Evolutionary conservation across 2,888 invertebrate species (phyloP).

Genomic region (Calliscelio sp.): DNA sequence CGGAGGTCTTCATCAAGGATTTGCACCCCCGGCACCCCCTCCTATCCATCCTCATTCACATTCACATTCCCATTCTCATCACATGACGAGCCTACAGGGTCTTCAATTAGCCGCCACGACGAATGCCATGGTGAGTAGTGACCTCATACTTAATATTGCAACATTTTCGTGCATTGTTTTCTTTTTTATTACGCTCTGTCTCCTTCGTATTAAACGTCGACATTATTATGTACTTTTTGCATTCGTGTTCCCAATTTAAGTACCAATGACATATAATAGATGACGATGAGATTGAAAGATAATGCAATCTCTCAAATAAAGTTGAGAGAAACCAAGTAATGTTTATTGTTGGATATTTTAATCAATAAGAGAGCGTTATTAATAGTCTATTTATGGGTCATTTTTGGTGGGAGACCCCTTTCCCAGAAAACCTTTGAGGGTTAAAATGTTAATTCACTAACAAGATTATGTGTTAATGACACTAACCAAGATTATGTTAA

Average conservation of each 20-base stretch:
- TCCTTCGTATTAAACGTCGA: conserved; percentile 40
- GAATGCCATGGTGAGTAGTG: conserved; percentile 88
- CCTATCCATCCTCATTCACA: conserved; percentile 86
- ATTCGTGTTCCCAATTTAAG: conserved; percentile 42
- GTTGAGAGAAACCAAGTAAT: neutral
- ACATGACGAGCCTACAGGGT: conserved; percentile 87
- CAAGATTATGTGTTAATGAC: too few species aligned
- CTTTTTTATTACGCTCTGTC: conserved; percentile 44
- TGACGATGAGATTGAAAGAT: conserved; percentile 15
- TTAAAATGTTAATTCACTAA: too few species aligned
- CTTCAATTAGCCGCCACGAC: conserved; percentile 88
- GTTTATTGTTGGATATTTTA: neutral
- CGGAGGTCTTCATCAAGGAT: conserved; percentile 85
- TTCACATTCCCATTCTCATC: conserved; percentile 87
- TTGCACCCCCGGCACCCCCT: conserved; percentile 85
- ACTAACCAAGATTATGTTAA: too few species aligned
- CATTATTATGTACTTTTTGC: conserved; percentile 48
- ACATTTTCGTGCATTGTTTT: conserved; percentile 67
- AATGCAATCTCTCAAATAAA: conserved; percentile 12
- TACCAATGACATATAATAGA: conserved; percentile 26
- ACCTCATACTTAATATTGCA: conserved; percentile 65
- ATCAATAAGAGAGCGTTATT: neutral
- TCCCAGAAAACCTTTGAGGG: too few species aligned
- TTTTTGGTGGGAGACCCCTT: too few species aligned
- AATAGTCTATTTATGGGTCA: too few species aligned